A percentile compares a stretch with the other conserved stretches of the same genome.
Conservation (phyloP, 64 coral and sea anemone genomes). For the Actinia equina region DNA sequence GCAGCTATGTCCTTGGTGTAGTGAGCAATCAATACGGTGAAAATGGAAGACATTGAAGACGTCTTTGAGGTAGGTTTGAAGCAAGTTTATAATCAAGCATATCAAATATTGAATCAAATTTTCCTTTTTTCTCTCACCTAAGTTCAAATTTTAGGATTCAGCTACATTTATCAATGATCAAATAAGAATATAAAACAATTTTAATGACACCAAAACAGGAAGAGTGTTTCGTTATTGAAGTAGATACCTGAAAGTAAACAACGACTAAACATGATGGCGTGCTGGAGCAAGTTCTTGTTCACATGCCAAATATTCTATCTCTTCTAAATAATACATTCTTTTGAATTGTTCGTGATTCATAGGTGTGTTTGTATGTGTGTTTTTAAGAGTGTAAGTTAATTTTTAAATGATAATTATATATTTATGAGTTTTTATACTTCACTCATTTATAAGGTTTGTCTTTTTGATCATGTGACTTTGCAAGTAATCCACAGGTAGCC, state of each 20-base stretch:
- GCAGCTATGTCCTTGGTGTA: background rate
- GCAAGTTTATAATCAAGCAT: background rate
- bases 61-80: conserved; percentile 53
- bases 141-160: background rate
- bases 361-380: background rate
- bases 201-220: background rate
- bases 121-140: background rate
- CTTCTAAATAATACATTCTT: background rate
- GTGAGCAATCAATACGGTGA: background rate
- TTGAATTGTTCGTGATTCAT: background rate
- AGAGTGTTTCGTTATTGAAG: background rate
- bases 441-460: background rate
- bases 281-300: background rate
- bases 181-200: background rate
- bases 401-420: background rate
- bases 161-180: background rate
- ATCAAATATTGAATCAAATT: background rate
- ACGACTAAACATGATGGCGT: background rate
- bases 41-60: conserved; percentile 55
- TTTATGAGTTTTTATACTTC: background rate
- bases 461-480: background rate
- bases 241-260: background rate
- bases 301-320: background rate
- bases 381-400: background rate
- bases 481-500: background rate